These are phyloP conservation scores for Nesidiocoris tenuis DNA, from an alignment of 2,888 invertebrate genomes.

Conservation along the genomic window DNA sequence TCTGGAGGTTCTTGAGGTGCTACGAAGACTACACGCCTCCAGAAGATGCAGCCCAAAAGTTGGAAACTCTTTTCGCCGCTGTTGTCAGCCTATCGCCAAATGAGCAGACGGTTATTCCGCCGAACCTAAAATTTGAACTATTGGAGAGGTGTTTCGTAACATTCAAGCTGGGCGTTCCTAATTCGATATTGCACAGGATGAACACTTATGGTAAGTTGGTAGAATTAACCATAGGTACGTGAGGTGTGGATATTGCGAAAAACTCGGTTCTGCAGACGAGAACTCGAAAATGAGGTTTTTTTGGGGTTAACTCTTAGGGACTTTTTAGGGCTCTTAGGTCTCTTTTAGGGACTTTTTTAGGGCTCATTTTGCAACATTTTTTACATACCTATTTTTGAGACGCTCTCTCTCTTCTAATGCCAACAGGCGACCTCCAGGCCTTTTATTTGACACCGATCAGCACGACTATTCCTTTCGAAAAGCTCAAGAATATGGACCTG, in stretches of 20 bases:
- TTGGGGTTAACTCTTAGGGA: neutral
- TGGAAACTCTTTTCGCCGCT: constrained; percentile 62
- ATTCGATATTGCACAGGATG: constrained; percentile 74
- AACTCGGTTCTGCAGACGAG: neutral
- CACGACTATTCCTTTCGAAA: constrained; percentile 71
- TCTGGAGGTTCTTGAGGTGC: constrained; percentile 65
- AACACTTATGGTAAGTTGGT: constrained; percentile 63
- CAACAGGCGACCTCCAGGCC: constrained; percentile 64
- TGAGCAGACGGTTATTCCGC: constrained; percentile 54
- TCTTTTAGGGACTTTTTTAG: neutral
- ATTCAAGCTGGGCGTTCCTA: constrained; percentile 77
- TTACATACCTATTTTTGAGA: neutral
- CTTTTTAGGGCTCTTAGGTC: neutral
- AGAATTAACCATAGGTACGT: too few relatives aligned
- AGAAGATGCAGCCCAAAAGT: constrained; percentile 61
- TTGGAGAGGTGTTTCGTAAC: constrained; percentile 68
- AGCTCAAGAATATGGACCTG: constrained; percentile 66
- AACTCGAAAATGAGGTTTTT: neutral
- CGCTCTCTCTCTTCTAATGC: constrained; percentile 39
- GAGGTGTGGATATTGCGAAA: too few relatives aligned
- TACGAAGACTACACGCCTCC: constrained; percentile 74
- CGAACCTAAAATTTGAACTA: constrained; percentile 65
- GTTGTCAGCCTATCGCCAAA: constrained; percentile 56
- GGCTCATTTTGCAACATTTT: too few relatives aligned
- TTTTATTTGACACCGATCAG: constrained; percentile 75